Evolutionary conservation across 2,888 invertebrate genomes (phyloP), one percentile per base, ranked within the genome.

Genomic region (Parnassius apollo): DNA sequence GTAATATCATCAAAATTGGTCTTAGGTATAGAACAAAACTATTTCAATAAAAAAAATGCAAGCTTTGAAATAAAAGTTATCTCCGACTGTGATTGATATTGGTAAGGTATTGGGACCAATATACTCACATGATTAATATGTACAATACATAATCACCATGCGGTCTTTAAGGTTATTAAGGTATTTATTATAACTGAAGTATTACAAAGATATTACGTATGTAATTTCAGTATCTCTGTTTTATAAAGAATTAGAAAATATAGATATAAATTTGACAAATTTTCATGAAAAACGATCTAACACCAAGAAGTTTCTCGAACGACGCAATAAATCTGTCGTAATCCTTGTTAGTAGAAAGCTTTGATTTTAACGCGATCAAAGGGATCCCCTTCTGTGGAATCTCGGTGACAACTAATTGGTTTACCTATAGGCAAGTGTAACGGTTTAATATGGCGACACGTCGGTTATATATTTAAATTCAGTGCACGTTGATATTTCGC

Each of bases 311-410:
- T 83, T 85, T 82, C 83, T 83, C 74, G 80, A 81, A 75, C 78
- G 75, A 67, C 66, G 77, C 71, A 74, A 88, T 91, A 91, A 89
- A 91, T 88, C 88, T 87, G 88, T 88, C 89, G 81, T 83, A 82
- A 79, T 74, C 76, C 85, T 86, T 85, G 88, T 88, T 87, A 88
- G 83, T 74, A 76, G 77, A 72, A 72, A 75, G 82, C 85, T 88
- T 89, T 86, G 85, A 86, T 85, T 85, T 77, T 75, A 74, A 70
- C 69, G 75, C 82, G 88, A 88, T 90, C 91, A 91, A 90, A 91
- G 88, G 76, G 77, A 74, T 75, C 76, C 78, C 78, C 77, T 75
- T 68, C 46, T 10, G 72, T 72, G 79, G 79, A 81, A 82, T 80
- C 82, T 77, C 74, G 75, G 77, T 80, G 83, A 81, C 84, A 85